Percentiles rank a stretch among this genome's conserved stretches.
Conservation (phyloP, 2,888 invertebrate species). For the Seladonia tumulorum region DNA sequence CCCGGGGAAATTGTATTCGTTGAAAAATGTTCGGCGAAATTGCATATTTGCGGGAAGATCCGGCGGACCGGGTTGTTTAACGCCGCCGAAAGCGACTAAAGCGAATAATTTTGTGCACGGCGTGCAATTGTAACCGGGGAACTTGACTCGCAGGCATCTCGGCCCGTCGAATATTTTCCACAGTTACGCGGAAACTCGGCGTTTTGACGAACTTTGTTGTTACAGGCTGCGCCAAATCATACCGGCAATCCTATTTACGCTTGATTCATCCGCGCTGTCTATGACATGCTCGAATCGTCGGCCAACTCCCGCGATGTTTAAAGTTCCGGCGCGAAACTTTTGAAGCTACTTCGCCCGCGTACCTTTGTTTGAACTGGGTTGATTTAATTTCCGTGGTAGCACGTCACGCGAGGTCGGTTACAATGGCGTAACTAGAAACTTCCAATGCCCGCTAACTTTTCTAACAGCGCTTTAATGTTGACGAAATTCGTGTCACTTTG, state of each 20-base stretch:
- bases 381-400: conserved; percentile 60
- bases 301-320: conserved; percentile 41
- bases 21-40: not conserved
- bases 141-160: conserved; percentile 6
- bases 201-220: conserved; percentile 26
- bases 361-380: conserved; percentile 62
- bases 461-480: conserved; percentile 35
- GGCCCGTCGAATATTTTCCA: conserved; percentile 22
- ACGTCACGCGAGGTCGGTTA: conserved; percentile 55
- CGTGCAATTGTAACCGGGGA: not conserved
- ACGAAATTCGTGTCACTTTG: conserved; percentile 24
- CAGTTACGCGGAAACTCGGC: not conserved
- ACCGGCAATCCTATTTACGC: conserved; percentile 46
- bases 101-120: not conserved
- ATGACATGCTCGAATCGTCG: conserved; percentile 42
- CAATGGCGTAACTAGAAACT: conserved; percentile 53
- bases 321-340: conserved; percentile 59
- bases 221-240: conserved; percentile 34
- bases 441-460: conserved; percentile 43
- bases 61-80: not conserved
- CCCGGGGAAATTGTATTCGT: too few relatives aligned
- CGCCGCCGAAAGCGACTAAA: not conserved
- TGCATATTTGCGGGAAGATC: not conserved
- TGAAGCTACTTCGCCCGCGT: conserved; percentile 42
- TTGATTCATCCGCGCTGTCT: conserved; percentile 34